A percentile compares a stretch with the other conserved stretches of the same genome.
phyloP scores from a whole-genome alignment of 2,888 invertebrate species.

The Pachydiplax longipennis region DNA sequence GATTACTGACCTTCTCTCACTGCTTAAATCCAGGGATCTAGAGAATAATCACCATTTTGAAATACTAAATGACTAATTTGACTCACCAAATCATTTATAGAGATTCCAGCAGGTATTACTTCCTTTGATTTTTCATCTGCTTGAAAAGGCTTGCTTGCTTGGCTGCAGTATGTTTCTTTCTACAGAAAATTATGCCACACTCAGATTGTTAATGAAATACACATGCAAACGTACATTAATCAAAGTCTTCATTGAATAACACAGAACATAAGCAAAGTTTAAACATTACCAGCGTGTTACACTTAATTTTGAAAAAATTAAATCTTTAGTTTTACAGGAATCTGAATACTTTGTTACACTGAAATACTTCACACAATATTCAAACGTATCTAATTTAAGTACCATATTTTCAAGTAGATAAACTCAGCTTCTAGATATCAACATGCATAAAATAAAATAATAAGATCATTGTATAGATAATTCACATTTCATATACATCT shows the following conservation, averaged over 20 bases:
- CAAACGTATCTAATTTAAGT: too few relatives aligned
- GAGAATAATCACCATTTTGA: neutral
- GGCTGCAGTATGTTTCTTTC: slow-evolving; percentile 56
- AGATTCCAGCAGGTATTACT: slow-evolving; percentile 61
- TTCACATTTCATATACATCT: too few relatives aligned
- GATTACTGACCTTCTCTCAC: neutral
- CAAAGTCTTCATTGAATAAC: neutral
- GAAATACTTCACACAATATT: too few relatives aligned
- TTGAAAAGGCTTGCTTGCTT: slow-evolving; percentile 54
- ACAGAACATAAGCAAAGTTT: neutral
- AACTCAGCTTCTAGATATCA: too few relatives aligned
- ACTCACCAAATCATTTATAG: slow-evolving; percentile 64
- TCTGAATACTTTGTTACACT: too few relatives aligned
- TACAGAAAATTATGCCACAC: slow-evolving; percentile 49
- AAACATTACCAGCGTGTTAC: neutral
- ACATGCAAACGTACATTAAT: neutral
- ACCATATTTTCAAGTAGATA: too few relatives aligned
- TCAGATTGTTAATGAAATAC: neutral
- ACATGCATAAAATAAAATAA: too few relatives aligned
- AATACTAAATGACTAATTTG: neutral
- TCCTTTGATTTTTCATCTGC: slow-evolving; percentile 52
- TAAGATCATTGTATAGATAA: too few relatives aligned
- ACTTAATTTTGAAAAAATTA: neutral
- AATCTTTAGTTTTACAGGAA: too few relatives aligned
- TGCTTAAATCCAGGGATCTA: neutral